A percentile compares a stretch with the other conserved stretches of the same genome.
phyloP scores from a whole-genome alignment of 2,797 vertebrate species.

The Neopelma chrysocephalum region DNA sequence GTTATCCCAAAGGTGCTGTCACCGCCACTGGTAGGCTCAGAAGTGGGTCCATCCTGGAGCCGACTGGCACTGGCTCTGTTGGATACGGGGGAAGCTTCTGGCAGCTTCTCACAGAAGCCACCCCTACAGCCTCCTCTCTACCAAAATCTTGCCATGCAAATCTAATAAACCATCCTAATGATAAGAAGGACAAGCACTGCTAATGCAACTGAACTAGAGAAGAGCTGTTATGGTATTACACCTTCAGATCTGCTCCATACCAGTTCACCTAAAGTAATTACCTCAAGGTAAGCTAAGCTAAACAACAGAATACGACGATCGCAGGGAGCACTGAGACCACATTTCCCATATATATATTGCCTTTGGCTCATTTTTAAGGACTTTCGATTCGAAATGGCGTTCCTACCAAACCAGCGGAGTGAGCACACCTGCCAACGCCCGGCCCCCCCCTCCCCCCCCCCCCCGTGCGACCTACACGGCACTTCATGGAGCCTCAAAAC shows the following conservation, averaged over 20 bases:
- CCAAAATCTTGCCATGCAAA: neutral
- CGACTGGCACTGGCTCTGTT: fast-evolving
- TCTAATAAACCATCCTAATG: neutral
- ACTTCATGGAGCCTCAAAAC: too few species aligned
- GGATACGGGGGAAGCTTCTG: fast-evolving
- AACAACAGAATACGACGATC: fast-evolving
- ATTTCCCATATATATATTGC: fast-evolving
- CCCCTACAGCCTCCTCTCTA: fast-evolving
- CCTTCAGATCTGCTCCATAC: too few species aligned
- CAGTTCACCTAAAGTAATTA: neutral
- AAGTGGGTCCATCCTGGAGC: fast-evolving
- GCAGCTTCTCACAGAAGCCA: neutral
- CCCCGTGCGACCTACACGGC: neutral
- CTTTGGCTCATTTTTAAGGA: neutral
- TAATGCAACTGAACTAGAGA: neutral
- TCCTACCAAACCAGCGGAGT: fast-evolving
- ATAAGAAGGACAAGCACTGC: fast-evolving
- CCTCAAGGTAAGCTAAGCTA: neutral
- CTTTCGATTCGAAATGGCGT: fast-evolving
- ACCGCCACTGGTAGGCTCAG: fast-evolving
- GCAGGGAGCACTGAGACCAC: fast-evolving
- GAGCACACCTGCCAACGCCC: neutral
- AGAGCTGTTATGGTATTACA: fast-evolving
- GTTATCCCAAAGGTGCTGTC: fast-evolving
- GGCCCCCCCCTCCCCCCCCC: neutral